Percentiles rank a stretch among this genome's conserved stretches.
Evolutionary conservation across 2,113 vertebrate genomes (phyloP).

Genomic region (Eubucco bourcierii): DNA sequence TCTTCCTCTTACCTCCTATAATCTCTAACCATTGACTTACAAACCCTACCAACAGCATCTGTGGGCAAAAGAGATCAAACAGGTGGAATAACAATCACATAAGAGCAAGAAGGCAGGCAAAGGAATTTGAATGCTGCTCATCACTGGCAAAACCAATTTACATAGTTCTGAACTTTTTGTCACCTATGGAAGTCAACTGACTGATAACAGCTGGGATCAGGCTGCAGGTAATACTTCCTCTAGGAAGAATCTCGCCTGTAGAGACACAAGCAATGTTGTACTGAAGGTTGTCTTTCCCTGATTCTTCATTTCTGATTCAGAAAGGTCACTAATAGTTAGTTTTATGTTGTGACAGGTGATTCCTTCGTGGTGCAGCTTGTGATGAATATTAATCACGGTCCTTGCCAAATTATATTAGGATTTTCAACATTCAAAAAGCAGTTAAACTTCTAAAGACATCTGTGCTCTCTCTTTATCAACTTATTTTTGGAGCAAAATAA

Average conservation of each 20-base stretch:
- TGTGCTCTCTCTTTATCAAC: not conserved
- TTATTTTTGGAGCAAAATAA: conserved; percentile 65
- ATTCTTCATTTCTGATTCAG: conserved; percentile 23
- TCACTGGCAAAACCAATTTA: not conserved
- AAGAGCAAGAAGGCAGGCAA: not conserved
- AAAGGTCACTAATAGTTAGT: not conserved
- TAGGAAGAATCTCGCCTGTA: not conserved
- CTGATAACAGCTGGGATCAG: not conserved
- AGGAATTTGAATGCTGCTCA: not conserved
- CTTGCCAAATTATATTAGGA: conserved; percentile 51
- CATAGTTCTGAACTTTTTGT: not conserved
- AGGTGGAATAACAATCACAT: not conserved
- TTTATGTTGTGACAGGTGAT: conserved; percentile 37
- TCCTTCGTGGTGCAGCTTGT: conserved; percentile 16
- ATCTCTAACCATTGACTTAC: not conserved
- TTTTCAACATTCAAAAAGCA: conserved; percentile 50
- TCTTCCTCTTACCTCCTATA: not conserved
- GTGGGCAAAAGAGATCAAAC: not conserved
- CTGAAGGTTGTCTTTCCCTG: not conserved
- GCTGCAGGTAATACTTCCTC: not conserved
- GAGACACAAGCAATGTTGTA: not conserved
- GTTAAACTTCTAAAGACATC: conserved; percentile 61
- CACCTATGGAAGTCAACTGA: not conserved
- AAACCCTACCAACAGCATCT: not conserved
- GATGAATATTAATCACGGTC: conserved; percentile 31